Percentiles rank a stretch among this genome's conserved stretches.
Evolutionary conservation across 2,888 invertebrate genomes (phyloP).

Genomic region (Blastobasis lacticolella): DNA sequence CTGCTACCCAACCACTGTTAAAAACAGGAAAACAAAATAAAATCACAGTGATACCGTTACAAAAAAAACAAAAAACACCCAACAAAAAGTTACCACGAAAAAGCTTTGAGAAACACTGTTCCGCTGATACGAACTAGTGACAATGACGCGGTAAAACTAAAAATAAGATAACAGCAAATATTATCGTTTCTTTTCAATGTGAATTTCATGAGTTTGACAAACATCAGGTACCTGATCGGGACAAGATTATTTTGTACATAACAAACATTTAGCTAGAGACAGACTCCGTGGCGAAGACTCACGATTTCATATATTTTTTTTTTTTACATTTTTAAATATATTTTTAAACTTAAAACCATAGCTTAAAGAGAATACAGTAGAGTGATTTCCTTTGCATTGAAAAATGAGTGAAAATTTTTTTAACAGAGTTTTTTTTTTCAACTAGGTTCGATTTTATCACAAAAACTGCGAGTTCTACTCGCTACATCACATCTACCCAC

Average conservation of each 20-base stretch:
- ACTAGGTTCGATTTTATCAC: slow-evolving; percentile 31
- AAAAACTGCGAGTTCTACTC: slow-evolving; percentile 47
- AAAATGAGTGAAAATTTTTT: too few relatives aligned
- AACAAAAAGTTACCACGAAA: slow-evolving; percentile 40
- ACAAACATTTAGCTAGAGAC: neutral
- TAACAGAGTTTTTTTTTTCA: too few relatives aligned
- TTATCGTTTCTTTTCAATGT: neutral
- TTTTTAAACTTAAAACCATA: slow-evolving; percentile 16
- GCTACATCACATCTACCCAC: slow-evolving; percentile 11
- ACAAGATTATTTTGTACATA: slow-evolving; percentile 30
- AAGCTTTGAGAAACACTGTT: slow-evolving; percentile 72
- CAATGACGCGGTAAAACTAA: slow-evolving; percentile 13
- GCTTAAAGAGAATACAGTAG: slow-evolving; percentile 2
- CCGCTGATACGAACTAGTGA: slow-evolving; percentile 33
- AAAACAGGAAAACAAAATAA: slow-evolving; percentile 3
- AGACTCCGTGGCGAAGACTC: too few relatives aligned
- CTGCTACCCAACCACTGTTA: slow-evolving; percentile 18
- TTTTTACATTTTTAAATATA: slow-evolving; percentile 15
- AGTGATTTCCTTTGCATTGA: neutral
- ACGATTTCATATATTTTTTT: too few relatives aligned
- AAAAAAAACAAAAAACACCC: slow-evolving; percentile 33
- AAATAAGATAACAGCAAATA: too few relatives aligned
- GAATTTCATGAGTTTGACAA: slow-evolving; percentile 34
- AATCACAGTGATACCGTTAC: slow-evolving; percentile 32
- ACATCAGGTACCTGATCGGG: slow-evolving; percentile 66